These are phyloP conservation scores for Platyura marginata DNA, from an alignment of 1,140 invertebrate genomes.

Conservation along the genomic window DNA sequence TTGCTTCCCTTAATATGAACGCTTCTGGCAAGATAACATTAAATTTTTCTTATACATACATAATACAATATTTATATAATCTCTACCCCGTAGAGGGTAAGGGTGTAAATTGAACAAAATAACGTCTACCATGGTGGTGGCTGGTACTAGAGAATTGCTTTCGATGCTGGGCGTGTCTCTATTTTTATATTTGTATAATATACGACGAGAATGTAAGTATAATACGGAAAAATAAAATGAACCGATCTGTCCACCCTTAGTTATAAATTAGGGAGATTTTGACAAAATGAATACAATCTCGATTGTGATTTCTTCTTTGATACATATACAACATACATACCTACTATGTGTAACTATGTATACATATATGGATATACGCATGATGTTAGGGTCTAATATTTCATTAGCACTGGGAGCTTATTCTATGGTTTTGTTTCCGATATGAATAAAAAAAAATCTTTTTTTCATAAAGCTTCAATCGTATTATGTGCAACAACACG, in stretches of 20 bases:
- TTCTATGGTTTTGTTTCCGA: neutral
- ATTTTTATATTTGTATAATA: too few relatives aligned
- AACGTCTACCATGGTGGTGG: neutral
- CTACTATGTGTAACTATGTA: too few relatives aligned
- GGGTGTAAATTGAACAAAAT: neutral
- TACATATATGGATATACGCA: neutral
- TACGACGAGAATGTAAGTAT: too few relatives aligned
- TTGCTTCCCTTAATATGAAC: neutral
- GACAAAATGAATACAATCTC: neutral
- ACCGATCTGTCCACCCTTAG: neutral
- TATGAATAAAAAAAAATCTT: neutral
- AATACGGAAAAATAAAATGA: neutral
- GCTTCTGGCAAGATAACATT: neutral
- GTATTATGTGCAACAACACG: too few relatives aligned
- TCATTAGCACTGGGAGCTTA: neutral
- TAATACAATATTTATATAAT: neutral
- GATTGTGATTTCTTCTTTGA: neutral
- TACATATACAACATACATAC: too few relatives aligned
- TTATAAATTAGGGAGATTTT: neutral
- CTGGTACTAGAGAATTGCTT: neutral
- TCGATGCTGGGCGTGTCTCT: neutral
- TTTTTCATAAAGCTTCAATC: too few relatives aligned
- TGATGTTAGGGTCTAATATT: neutral
- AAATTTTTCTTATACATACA: neutral
- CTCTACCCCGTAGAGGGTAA: too few relatives aligned